Conservation (phyloP, 2,888 invertebrate genomes). For the Rhimphoctona megacephalus region DNA sequence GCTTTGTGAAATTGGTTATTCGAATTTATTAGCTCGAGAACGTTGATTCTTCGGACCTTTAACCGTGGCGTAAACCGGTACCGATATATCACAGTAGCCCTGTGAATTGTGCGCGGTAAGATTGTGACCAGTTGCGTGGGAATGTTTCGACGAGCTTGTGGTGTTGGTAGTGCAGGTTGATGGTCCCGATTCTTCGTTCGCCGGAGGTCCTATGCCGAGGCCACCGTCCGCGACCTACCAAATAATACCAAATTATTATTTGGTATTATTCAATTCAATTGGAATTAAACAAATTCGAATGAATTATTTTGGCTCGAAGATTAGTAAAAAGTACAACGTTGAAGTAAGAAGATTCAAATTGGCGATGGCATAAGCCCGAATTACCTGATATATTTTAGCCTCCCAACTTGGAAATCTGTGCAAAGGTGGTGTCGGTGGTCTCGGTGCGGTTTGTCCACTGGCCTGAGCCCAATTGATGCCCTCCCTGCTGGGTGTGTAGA, state of each 20-base stretch:
- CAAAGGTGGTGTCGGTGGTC: conserved; percentile 95
- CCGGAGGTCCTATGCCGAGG: conserved; percentile 82
- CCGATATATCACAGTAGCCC: conserved; percentile 95
- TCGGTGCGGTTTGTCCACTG: conserved; percentile 85
- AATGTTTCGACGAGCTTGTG: conserved; percentile 83
- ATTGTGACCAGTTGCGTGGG: conserved; percentile 82
- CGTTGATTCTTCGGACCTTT: conserved; percentile 86
- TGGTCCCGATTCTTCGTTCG: conserved; percentile 82
- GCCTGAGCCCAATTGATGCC: conserved; percentile 85
- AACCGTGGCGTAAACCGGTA: conserved; percentile 98
- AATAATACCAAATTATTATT: too few relatives aligned
- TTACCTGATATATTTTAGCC: conserved; percentile 97
- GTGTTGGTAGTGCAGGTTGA: conserved; percentile 81
- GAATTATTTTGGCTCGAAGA: neutral
- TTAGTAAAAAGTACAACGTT: neutral
- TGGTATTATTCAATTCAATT: too few relatives aligned
- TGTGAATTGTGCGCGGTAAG: conserved; percentile 87
- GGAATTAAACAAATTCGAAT: neutral
- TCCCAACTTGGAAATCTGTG: conserved; percentile 98
- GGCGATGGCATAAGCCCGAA: conserved; percentile 68
- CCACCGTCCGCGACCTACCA: conserved; percentile 83
- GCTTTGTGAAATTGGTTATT: neutral
- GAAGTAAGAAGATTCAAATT: neutral
- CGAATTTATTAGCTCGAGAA: too few relatives aligned
- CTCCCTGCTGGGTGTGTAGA: conserved; percentile 96